phyloP scores from a whole-genome alignment of 2,113 vertebrate species.

The Pteruthius melanotis region DNA sequence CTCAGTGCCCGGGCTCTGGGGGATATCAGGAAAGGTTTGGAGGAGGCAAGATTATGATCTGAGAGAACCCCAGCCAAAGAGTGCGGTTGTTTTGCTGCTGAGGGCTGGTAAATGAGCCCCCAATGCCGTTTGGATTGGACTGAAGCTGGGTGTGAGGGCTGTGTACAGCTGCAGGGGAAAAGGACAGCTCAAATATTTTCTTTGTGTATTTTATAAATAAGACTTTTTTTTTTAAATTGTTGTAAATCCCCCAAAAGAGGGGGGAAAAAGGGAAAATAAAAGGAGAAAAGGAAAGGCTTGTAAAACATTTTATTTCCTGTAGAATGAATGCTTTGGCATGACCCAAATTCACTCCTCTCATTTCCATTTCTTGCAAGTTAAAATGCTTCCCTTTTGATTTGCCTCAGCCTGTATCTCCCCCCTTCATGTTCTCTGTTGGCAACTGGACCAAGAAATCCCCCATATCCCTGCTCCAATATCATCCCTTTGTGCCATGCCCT shows the following conservation, averaged over 20 bases:
- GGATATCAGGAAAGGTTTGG: fast-evolving
- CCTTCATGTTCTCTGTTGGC: not conserved
- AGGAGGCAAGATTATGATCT: not conserved
- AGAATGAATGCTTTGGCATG: not conserved
- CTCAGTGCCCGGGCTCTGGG: not conserved
- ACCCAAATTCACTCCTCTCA: conserved; percentile 52
- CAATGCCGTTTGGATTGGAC: not conserved
- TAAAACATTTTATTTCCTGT: conserved; percentile 36
- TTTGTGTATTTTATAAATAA: not conserved
- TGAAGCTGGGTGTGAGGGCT: not conserved
- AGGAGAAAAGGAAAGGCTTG: not conserved
- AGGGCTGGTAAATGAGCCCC: not conserved
- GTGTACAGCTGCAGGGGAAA: not conserved
- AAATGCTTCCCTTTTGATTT: not conserved
- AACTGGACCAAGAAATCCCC: not conserved
- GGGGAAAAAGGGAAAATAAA: not conserved
- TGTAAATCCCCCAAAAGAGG: not conserved
- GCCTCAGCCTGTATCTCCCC: not conserved
- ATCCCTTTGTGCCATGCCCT: not conserved
- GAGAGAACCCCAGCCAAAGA: not conserved
- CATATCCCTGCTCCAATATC: not conserved
- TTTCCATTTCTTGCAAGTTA: conserved; percentile 48
- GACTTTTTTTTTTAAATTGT: not conserved
- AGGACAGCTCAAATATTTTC: not conserved
- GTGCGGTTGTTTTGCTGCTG: not conserved